Base-by-base conservation (phyloP, 1,140 invertebrate species). In the Coelopa frigida region DNA sequence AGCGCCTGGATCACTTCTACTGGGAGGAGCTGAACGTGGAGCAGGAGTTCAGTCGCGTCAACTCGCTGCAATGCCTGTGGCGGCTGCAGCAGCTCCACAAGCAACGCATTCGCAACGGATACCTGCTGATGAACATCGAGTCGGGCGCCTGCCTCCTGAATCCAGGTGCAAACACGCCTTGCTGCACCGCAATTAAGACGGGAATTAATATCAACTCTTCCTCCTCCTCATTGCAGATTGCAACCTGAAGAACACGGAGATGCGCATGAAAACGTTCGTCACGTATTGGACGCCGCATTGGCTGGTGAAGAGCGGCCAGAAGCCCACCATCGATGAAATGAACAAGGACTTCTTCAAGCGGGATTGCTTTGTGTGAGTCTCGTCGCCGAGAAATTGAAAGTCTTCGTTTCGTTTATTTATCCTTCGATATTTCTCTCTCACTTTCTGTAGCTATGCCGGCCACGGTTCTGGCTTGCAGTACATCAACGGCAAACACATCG, bases 391-490 rank as follows among this genome's bases (percentile, higher is more conserved):
- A 1, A n/a, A 5, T 5, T 14, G 12, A 3, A 1, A 3, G 17
- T 15, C 7, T 3, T 20, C 10, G 8, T 18, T 45, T 15, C 33
- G 6, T 20, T 22, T 12, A 17, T 15, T 8, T n/a, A 46, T 40
- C 20, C 29, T 37, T 33, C 8, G 23, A n/a, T 31, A 14, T 40
- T 46, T 18, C 39, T 29, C 24, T 26, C 33, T 33, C 26, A 20
- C 17, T 7, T 38, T 12, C 26, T 49, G 27, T 26, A 67, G 63
- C 8, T 67, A 68, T 49, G 65, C 61, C 37, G 64, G 64, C 23
- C 64, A 68, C 33, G 64, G 64, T 15, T 68, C 64, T 3, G 61
- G 56, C 2, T 40, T 68, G 37, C 64, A 68, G 46, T 68, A 68
- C 12, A 50, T 68, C 12, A 56, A 51, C 15, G 60, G 54, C 20